A percentile compares a stretch with the other conserved stretches of the same genome.
phyloP scores from a whole-genome alignment of 2,113 vertebrate genomes.

The Rhea pennata region DNA sequence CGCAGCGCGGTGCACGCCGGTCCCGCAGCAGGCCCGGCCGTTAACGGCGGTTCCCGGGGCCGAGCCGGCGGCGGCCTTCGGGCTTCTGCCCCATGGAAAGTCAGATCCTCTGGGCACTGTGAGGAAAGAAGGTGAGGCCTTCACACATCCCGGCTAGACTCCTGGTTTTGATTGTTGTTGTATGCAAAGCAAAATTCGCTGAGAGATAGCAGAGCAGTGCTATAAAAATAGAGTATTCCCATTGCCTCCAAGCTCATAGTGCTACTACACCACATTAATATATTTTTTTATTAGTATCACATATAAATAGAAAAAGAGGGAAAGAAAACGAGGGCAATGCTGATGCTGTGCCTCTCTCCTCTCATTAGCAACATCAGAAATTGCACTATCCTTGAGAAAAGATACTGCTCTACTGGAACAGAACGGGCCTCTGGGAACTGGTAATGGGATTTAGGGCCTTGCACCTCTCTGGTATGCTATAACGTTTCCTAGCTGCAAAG shows the following conservation, averaged over 20 bases:
- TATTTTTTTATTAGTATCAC: fast-evolving
- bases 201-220: background rate
- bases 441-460: fast-evolving
- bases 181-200: background rate
- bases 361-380: fast-evolving
- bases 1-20: no score
- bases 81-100: no score
- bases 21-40: background rate
- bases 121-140: background rate
- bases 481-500: fast-evolving
- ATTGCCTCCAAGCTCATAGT: background rate
- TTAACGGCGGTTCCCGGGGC: background rate
- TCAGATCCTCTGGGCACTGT: fast-evolving
- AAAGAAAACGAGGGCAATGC: background rate
- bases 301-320: no score
- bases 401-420: fast-evolving
- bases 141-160: background rate
- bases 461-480: fast-evolving
- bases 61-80: no score
- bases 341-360: background rate
- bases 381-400: fast-evolving
- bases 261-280: background rate
- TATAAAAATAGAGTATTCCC: background rate
- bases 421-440: no score
- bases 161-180: fast-evolving